phyloP scores from a whole-genome alignment of 2,888 invertebrate genomes.

The Conistra vaccinii region DNA sequence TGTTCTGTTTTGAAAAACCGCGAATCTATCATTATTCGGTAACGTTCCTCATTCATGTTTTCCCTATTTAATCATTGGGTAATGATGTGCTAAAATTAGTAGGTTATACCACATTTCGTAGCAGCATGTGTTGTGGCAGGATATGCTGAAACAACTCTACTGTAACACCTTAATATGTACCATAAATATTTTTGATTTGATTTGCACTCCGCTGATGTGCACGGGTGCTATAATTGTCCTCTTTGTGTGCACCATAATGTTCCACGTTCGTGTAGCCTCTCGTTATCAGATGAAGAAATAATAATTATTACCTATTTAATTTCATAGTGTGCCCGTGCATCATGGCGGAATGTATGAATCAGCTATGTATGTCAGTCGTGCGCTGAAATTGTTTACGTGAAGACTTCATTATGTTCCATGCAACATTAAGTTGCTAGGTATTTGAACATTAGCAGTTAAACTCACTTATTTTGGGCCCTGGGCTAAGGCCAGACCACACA shows the following conservation, averaged over 20 bases:
- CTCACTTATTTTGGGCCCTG: too few species aligned
- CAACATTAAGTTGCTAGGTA: not conserved
- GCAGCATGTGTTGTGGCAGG: too few species aligned
- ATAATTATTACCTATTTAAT: conserved; percentile 56
- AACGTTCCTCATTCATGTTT: not conserved
- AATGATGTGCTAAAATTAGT: not conserved
- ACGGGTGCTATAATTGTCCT: conserved; percentile 39
- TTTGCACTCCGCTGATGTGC: not conserved
- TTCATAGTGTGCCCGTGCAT: conserved; percentile 33
- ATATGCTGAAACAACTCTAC: too few species aligned
- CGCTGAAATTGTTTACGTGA: conserved; percentile 29
- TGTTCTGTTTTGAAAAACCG: not conserved
- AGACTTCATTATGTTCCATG: not conserved
- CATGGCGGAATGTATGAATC: conserved; percentile 33
- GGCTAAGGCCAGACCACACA: not conserved
- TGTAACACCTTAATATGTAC: too few species aligned
- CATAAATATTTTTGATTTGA: too few species aligned
- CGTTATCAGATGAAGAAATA: conserved; percentile 57
- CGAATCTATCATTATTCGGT: not conserved
- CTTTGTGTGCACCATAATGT: conserved; percentile 53
- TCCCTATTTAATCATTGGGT: not conserved
- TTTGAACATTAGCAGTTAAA: not conserved
- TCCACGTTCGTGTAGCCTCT: conserved; percentile 45
- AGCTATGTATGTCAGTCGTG: conserved; percentile 45
- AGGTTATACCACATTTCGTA: conserved; percentile 6